Evolutionary conservation across 2,888 invertebrate species (phyloP).

Genomic region (Pterostichus madidus): DNA sequence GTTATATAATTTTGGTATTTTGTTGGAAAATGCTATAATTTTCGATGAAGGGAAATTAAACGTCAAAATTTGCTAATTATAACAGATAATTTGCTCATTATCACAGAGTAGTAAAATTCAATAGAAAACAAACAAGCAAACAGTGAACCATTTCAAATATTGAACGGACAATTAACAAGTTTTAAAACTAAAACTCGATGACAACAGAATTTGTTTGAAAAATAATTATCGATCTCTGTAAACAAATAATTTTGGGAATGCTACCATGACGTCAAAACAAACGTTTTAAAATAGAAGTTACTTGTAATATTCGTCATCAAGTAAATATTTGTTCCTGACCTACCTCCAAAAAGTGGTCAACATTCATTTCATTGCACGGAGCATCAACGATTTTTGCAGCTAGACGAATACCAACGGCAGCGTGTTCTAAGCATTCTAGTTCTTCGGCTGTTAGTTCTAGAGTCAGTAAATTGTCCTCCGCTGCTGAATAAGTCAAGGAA

Average conservation of each 20-base stretch:
- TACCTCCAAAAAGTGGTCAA: conserved; percentile 87
- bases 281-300: background rate
- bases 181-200: background rate
- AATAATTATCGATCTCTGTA: conserved; percentile 12
- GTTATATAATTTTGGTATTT: too few species aligned
- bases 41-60: too few species aligned
- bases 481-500: conserved; percentile 71
- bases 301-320: conserved; percentile 36
- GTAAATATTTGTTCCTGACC: conserved; percentile 64
- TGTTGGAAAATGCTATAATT: too few species aligned
- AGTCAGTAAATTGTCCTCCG: conserved; percentile 69
- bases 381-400: conserved; percentile 91
- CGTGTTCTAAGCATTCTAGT: conserved; percentile 79
- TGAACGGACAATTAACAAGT: background rate
- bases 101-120: background rate
- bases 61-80: too few species aligned
- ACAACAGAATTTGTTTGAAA: background rate
- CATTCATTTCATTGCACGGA: conserved; percentile 92
- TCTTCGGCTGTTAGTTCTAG: conserved; percentile 78
- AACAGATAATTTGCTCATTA: too few species aligned
- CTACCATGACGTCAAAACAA: conserved; percentile 4
- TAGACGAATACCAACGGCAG: conserved; percentile 83
- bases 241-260: conserved; percentile 25
- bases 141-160: background rate
- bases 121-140: conserved; percentile 1